phyloP scores from a whole-genome alignment of 2,113 vertebrate genomes.

The Oncorhynchus nerka region DNA sequence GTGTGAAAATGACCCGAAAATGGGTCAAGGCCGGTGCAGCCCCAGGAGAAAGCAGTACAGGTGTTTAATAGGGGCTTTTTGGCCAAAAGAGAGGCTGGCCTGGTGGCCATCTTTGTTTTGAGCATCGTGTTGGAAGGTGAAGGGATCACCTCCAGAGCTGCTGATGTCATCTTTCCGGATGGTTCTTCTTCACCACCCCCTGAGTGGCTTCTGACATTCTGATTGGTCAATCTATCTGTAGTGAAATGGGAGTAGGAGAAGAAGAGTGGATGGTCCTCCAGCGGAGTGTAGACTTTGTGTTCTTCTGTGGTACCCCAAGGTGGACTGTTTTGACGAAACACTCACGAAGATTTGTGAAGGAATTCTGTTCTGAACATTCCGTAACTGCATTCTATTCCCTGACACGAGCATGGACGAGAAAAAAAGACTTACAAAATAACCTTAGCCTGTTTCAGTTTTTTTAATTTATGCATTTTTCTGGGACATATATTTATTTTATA shows the following conservation, averaged over 20 bases:
- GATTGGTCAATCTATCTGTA: constrained; percentile 26
- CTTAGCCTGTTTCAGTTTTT: constrained; percentile 44
- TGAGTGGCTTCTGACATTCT: constrained; percentile 33
- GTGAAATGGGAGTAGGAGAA: constrained; percentile 38
- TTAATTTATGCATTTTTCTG: constrained; percentile 73
- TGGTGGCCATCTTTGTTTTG: constrained; percentile 46
- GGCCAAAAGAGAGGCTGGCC: constrained; percentile 29
- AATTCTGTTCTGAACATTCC: constrained; percentile 45
- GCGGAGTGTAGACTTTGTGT: constrained; percentile 24
- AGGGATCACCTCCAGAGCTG: constrained; percentile 7
- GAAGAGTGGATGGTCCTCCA: constrained; percentile 8
- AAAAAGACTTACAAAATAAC: constrained; percentile 48
- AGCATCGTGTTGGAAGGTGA: constrained; percentile 14
- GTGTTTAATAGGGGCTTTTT: not conserved
- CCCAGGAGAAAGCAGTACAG: constrained; percentile 4
- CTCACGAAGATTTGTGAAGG: constrained; percentile 62
- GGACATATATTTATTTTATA: constrained; percentile 80
- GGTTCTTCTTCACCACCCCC: not conserved
- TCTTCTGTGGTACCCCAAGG: constrained; percentile 22
- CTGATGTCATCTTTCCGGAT: constrained; percentile 10
- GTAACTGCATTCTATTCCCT: constrained; percentile 37
- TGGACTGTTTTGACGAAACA: constrained; percentile 34
- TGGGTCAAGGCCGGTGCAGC: not conserved
- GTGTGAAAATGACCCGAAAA: not conserved
- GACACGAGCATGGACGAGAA: constrained; percentile 42